Percentiles rank a stretch among this genome's conserved stretches.
phyloP scores from a whole-genome alignment of 2,888 invertebrate species.

The Ophraella communa region DNA sequence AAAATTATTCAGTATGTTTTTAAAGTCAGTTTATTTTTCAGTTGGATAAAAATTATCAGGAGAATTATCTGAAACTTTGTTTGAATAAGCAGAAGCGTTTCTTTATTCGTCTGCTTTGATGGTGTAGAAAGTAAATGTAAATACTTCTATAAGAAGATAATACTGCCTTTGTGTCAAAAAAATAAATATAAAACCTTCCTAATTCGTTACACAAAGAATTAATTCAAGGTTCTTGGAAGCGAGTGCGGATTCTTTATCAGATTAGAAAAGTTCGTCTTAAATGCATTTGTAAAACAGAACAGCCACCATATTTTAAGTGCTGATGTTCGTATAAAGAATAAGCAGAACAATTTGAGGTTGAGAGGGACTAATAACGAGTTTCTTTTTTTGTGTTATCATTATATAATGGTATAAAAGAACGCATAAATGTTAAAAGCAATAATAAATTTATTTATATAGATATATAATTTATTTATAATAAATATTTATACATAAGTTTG shows the following conservation, averaged over 20 bases:
- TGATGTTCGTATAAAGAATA: constrained; percentile 17
- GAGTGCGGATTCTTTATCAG: constrained; percentile 39
- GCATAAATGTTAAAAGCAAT: no score
- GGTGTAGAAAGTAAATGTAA: constrained; percentile 7
- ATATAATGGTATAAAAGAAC: no score
- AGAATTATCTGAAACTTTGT: neutral
- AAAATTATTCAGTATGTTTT: neutral
- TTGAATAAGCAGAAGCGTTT: neutral
- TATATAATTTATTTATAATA: no score
- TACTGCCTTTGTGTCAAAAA: constrained; percentile 28
- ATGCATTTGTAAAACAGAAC: constrained; percentile 41
- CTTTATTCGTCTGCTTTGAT: constrained; percentile 6
- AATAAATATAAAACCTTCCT: constrained; percentile 41
- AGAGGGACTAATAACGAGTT: neutral
- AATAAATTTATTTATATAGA: no score
- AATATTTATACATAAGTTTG: no score
- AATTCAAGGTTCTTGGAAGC: constrained; percentile 35
- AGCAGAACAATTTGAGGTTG: constrained; percentile 17
- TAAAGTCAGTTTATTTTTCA: neutral
- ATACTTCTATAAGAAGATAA: constrained; percentile 30
- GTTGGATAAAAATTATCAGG: neutral
- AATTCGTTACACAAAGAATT: constrained; percentile 42
- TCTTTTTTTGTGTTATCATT: no score
- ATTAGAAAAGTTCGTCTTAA: constrained; percentile 39
- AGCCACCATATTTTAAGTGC: constrained; percentile 37